Base-by-base conservation (phyloP, 2,888 invertebrate species). In the Ophioninae sp. region DNA sequence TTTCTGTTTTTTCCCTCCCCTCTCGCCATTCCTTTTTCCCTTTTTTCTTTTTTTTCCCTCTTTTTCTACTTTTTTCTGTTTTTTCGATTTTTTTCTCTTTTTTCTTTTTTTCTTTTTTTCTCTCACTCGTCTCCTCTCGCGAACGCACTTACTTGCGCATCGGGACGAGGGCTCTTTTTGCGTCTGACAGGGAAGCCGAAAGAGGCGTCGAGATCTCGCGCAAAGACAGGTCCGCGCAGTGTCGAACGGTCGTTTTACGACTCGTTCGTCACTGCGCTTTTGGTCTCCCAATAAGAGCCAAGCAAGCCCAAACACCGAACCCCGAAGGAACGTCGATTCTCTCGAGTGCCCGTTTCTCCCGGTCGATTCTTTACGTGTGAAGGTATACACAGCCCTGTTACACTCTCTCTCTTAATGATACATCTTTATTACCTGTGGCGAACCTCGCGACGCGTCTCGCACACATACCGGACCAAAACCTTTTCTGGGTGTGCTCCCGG, bases 391-490 rank as follows among this genome's bases (percentile, higher is more conserved):
- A 30, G 30, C 30, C 30, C 30, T 30, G 30, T 30, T 30, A 30
- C 30, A 30, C 72, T 39, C 61, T 67, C 71, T 69, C 74, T 74
- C 74, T 65, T 81, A 83, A 81, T 83, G 83, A 81, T 81, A 83
- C 77, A 83, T 81, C 78, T 81, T 76, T 81, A 81, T 83, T 83
- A 81, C 74, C 73, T 78, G 83, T 81, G 74, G 83, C 80, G 39
- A 78, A 56, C 73, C 73, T 68, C 51, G 59, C 80, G 63, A 73
- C 64, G 68, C 69, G 41, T 41, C 61, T 69, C 22, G 51, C 17
- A 51, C 23, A 23, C 30, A 41, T n/a, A 51, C 39, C 22, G 58
- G 23, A 56, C 77, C 56, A 51, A 68, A 73, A 68, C 37, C 30
- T 22, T 68, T 37, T 51, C 67, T 67, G 74, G 44, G 51, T 73